phyloP scores from a whole-genome alignment of 1,140 invertebrate species.

The Drosophila pandora region DNA sequence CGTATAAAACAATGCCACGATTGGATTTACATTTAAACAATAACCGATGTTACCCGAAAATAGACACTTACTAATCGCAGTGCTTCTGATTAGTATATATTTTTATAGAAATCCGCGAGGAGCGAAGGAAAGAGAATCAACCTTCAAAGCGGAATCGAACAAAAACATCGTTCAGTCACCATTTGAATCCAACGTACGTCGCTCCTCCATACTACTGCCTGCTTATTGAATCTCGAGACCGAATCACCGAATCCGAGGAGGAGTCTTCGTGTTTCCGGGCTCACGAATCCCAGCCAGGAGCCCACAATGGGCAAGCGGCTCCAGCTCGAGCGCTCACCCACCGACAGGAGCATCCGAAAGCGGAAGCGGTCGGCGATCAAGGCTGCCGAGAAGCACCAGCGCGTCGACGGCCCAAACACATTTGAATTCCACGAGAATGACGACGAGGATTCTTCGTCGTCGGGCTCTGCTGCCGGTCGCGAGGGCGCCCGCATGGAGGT shows the following conservation, averaged over 20 bases:
- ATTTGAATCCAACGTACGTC: slow-evolving; percentile 40
- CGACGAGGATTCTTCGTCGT: slow-evolving; percentile 74
- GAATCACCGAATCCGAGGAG: background rate
- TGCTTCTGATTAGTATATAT: slow-evolving; percentile 14
- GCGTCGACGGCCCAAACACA: slow-evolving; percentile 32
- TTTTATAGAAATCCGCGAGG: slow-evolving; percentile 32
- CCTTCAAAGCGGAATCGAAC: slow-evolving; percentile 49
- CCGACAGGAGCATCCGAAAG: slow-evolving; percentile 66
- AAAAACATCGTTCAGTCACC: slow-evolving; percentile 47
- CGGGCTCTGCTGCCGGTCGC: slow-evolving; percentile 29
- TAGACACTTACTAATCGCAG: slow-evolving; percentile 4
- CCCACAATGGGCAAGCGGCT: slow-evolving; percentile 65
- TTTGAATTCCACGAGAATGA: slow-evolving; percentile 71
- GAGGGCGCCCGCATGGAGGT: slow-evolving; percentile 8
- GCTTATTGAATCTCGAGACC: slow-evolving; percentile 25
- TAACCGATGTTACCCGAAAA: background rate
- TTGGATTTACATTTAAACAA: slow-evolving; percentile 23
- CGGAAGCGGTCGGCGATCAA: slow-evolving; percentile 64
- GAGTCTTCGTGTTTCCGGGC: slow-evolving; percentile 5
- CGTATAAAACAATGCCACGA: slow-evolving; percentile 15
- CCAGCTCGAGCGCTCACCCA: slow-evolving; percentile 55
- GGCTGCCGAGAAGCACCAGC: slow-evolving; percentile 51
- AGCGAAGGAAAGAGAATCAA: slow-evolving; percentile 43
- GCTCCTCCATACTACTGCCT: slow-evolving; percentile 34
- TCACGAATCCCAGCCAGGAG: slow-evolving; percentile 4